Evolutionary conservation across 2,888 invertebrate genomes (phyloP), one percentile per base, ranked within the genome.

Genomic region (Lepeophtheirus nordmannii): DNA sequence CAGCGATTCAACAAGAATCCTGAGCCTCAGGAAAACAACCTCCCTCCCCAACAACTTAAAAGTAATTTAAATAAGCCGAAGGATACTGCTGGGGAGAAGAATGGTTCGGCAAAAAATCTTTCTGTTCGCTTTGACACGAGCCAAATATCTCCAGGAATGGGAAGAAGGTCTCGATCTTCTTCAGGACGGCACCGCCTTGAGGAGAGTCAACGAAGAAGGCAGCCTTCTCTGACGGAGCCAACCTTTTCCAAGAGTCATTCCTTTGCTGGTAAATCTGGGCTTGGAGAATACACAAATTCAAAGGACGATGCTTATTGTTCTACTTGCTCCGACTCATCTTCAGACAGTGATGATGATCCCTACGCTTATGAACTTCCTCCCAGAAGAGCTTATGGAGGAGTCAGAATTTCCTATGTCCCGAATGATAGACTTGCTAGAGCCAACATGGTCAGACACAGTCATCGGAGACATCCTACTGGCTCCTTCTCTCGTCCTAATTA

Each of bases 381-480:
- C 56, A 78, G 89, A 70, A 80, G 87, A 68, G 89, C 89, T 74
- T 88, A 88, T 67, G 73, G 74, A 11, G 90, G 90, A 56, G 89
- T 90, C 14, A 78, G 91, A 70, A 89, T 91, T 72, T 89, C 90
- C 11, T 93, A 92, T 77, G 91, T 92, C 70, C 91, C 91, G 71
- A 91, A 90, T 76, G 91, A 90, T 76, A 87, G 89, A 8, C 53
- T 80, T 90, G 62, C 89, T 89, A 67, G 70, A 73, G 71, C 71
- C 71, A 30, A 30, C 7, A 30, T 30, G 30, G 30, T 30, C 30
- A 23, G 68, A 70, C 40, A 70, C 71, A 40, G 70, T 70, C 23
- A 68, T 69, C 23, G 66, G 58, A 40, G 58, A 58, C 39, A 62
- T n/a, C 20, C 30, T n/a, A 14, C 58, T 46, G 20, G 53, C 9